Conservation (phyloP, 2,888 invertebrate genomes). For the Cephalotes varians region DNA sequence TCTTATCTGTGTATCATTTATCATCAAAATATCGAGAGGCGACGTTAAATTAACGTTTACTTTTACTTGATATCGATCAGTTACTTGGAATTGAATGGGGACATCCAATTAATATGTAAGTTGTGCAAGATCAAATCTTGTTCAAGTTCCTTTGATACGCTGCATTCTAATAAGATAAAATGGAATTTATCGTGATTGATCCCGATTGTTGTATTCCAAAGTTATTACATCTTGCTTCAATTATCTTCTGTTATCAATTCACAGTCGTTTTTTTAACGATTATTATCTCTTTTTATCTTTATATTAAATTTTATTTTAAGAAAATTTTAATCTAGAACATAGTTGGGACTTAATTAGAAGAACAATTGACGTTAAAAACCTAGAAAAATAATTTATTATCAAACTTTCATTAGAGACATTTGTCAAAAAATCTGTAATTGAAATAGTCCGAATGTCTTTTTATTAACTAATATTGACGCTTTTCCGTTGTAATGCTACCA, state of each 20-base stretch:
- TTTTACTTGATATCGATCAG: slow-evolving; percentile 10
- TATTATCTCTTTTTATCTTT: background rate
- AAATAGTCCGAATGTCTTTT: slow-evolving; percentile 7
- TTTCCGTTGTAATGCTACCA: background rate
- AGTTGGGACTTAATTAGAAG: background rate
- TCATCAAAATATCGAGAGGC: background rate
- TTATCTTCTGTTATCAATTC: background rate
- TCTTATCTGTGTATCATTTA: background rate
- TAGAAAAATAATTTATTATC: background rate
- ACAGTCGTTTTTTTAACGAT: background rate
- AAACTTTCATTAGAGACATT: background rate
- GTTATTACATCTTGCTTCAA: background rate
- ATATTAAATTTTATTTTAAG: background rate
- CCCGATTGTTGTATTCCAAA: background rate
- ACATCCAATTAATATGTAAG: slow-evolving; percentile 18
- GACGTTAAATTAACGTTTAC: background rate
- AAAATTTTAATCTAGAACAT: background rate
- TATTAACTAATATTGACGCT: slow-evolving; percentile 11
- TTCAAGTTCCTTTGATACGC: background rate
- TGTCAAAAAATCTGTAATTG: background rate
- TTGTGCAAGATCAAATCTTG: slow-evolving; percentile 4
- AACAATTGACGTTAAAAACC: background rate
- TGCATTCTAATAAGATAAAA: background rate
- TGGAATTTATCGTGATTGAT: background rate
- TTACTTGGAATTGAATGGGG: slow-evolving; percentile 32